Evolutionary conservation across 2,113 vertebrate species (phyloP).

Genomic region (Rhinolophus sinicus): DNA sequence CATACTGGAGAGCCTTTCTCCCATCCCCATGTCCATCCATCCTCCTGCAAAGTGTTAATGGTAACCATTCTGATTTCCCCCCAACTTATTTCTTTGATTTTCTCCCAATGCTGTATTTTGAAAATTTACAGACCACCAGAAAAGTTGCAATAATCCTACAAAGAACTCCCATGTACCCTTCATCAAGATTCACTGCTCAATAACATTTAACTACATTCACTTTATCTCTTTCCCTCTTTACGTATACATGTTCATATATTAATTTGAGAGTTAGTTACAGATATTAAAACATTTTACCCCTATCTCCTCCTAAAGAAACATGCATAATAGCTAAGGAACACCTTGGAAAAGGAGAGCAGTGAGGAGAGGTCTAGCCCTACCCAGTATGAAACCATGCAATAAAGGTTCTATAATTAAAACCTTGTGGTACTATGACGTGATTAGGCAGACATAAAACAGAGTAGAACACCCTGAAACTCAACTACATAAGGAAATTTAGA

Average conservation of each 20-base stretch:
- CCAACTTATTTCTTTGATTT: no score
- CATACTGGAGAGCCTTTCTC: background rate
- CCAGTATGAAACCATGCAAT: background rate
- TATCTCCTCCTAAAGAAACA: background rate
- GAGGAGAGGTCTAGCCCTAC: background rate
- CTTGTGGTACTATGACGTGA: background rate
- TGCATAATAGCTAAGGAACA: background rate
- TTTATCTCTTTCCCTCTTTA: background rate
- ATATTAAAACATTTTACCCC: background rate
- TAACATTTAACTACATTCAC: background rate
- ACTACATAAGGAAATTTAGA: background rate
- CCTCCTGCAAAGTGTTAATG: background rate
- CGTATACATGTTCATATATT: background rate
- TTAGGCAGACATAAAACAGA: background rate
- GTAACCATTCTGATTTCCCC: background rate
- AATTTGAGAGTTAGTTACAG: background rate
- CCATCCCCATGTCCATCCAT: fast-evolving
- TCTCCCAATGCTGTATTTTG: background rate
- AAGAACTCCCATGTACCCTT: background rate
- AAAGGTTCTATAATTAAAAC: background rate
- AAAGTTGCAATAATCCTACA: background rate
- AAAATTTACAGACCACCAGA: background rate
- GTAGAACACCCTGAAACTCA: background rate
- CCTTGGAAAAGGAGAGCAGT: background rate
- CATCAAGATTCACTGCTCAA: background rate